phyloP scores from a whole-genome alignment of 2,888 invertebrate genomes.

The Xestia ashworthii region DNA sequence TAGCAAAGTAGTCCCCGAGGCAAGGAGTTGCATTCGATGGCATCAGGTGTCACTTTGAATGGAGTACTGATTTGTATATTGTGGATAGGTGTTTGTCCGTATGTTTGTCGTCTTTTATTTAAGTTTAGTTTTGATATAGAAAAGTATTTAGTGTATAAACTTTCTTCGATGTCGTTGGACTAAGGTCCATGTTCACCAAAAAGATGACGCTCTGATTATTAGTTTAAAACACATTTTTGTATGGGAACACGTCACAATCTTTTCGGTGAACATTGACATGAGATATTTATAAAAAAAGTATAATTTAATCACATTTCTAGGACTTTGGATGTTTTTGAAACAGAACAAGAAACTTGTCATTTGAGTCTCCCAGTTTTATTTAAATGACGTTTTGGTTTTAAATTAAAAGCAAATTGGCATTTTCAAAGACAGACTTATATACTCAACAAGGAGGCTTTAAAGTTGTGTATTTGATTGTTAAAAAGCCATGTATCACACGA shows the following conservation, averaged over 20 bases:
- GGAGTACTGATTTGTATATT: constrained; percentile 35
- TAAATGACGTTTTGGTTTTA: neutral
- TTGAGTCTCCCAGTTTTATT: neutral
- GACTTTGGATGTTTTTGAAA: neutral
- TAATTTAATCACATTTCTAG: neutral
- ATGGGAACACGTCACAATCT: no score
- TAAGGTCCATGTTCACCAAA: no score
- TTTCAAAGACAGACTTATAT: neutral
- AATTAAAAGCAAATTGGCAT: neutral
- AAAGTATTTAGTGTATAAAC: neutral
- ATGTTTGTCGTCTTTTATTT: neutral
- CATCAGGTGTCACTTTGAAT: constrained; percentile 60
- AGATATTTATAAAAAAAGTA: neutral
- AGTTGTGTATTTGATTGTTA: neutral
- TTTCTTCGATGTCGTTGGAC: neutral
- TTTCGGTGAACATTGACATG: no score
- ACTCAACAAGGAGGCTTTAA: no score
- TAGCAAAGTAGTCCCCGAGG: constrained; percentile 57
- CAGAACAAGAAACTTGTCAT: neutral
- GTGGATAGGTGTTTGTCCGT: neutral
- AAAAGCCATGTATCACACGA: neutral
- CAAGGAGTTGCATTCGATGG: constrained; percentile 60
- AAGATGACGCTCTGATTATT: no score
- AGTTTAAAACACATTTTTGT: no score
- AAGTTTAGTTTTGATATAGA: neutral